Base-by-base conservation (phyloP, 1,140 invertebrate species). In the Potamilus streckersoni region DNA sequence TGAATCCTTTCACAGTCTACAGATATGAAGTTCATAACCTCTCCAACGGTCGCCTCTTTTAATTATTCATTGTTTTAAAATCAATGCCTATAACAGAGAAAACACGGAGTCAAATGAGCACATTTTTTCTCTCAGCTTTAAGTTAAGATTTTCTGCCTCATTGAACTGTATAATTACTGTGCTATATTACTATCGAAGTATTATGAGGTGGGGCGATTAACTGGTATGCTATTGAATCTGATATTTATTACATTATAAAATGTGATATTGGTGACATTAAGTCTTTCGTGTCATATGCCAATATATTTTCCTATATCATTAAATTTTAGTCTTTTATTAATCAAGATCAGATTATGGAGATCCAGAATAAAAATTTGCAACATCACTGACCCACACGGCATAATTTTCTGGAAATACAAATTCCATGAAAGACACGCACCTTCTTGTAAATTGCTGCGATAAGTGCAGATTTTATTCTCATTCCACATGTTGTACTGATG, bases 381-480 rank as follows among this genome's bases (percentile, higher is more conserved):
- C 23, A 61, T 2, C 15, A 58, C 16, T 11, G 19, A 16, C 14
- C 5, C 16, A 19, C 17, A 6, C 20, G 0, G 57, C 6, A 23
- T 14, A 38, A 27, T 27, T 59, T 60, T 6, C n/a, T 56, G 38
- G 5, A 19, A n/a, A 31, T 59, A 15, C 20, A 13, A 16, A 31
- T 66, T 20, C 20, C 20, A 1, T 49, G 2, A 17, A 14, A 14
- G 11, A 38, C 56, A 12, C 17, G 38, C 73, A 93, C 93, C 89
- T 99, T 99, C 84, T 94, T 93, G 87, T 99, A 99, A 80, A 99
- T 96, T 66, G 96, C 94, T 31, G 96, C 95, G 12, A 97, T 96
- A 16, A 99, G 89, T 1, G 96, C 95, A 0, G 97, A 97, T 79
- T 97, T 92, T 79, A 99, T 95, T 58, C 95, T 92, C 91, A 98